Base-by-base conservation (phyloP, 1,140 invertebrate species). In the Doryteuthis pealeii region DNA sequence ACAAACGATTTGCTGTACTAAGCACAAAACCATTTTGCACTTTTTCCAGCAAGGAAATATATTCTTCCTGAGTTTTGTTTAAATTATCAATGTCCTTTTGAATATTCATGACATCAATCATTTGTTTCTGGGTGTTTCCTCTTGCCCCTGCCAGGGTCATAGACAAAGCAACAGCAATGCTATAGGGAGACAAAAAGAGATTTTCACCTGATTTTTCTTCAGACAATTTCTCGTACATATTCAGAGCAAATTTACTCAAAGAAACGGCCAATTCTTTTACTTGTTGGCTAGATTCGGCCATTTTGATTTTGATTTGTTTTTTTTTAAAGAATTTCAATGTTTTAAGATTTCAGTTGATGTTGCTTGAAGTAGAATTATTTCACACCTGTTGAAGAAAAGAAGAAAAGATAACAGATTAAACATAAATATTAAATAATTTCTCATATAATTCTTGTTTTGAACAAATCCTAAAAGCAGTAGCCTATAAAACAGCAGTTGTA, bases 61-160 rank as follows among this genome's bases (percentile, higher is more conserved):
- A n/a, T 45, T 72, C 49, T 14, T 43, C 45, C 58, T 58, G 54
- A 2, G 45, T 31, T 15, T 12, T 30, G 54, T 54, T 8, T 10
- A 40, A 10, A 40, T 40, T 40, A 5, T 3, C 35, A 49, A 72
- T n/a, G 14, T 8, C 22, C 6, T 58, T 22, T n/a, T 30, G 5
- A 33, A 72, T 26, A 10, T 32, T 8, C 30, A 65, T 32, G 30
- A 22, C 54, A 26, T 30, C 45, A 5, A 28, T 82, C 31, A 92
- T 87, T 87, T 93, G 92, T 22, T 91, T 84, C 79, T 91, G 92
- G 31, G 93, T 93, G 76, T 85, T 88, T 32, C 92, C 92, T 35
- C 89, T 89, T 35, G 91, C 90, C 70, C 92, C 93, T 6, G 93
- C 84, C 10, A 93, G 85, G 3, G 92, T 87, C 80, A 93, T 88